Evolutionary conservation across 2,113 vertebrate species (phyloP).

Genomic region (Burhinus bistriatus): DNA sequence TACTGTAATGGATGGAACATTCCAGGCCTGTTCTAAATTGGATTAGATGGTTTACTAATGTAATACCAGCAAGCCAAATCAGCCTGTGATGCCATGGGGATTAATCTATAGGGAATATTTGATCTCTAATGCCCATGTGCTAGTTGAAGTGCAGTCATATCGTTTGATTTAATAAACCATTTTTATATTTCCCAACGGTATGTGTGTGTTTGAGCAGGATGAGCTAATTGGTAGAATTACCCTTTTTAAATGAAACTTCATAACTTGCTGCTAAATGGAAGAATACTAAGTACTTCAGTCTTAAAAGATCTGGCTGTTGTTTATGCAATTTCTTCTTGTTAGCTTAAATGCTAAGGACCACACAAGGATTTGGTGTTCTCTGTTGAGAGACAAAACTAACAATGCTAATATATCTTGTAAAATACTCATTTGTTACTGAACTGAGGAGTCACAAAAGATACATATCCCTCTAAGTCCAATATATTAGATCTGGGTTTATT

Average conservation of each 20-base stretch:
- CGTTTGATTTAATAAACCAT: constrained; percentile 70
- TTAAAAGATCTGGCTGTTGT: not conserved
- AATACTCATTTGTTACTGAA: not conserved
- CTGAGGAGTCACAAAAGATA: not conserved
- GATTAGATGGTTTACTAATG: constrained; percentile 75
- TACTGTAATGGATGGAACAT: constrained; percentile 69
- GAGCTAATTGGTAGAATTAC: constrained; percentile 66
- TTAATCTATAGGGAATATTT: constrained; percentile 65
- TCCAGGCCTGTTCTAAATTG: constrained; percentile 69
- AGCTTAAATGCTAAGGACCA: not conserved
- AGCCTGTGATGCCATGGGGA: constrained; percentile 66
- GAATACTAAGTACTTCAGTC: not conserved
- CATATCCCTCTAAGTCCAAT: not conserved
- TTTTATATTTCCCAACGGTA: constrained; percentile 54
- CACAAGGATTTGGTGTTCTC: not conserved
- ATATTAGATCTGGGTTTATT: not conserved
- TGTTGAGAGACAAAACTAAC: not conserved
- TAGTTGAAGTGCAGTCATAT: constrained; percentile 57
- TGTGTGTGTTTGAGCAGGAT: constrained; percentile 31
- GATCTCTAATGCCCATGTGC: constrained; percentile 46
- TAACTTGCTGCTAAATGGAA: constrained; percentile 37
- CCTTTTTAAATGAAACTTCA: constrained; percentile 44
- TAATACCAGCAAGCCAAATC: constrained; percentile 65
- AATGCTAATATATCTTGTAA: not conserved
- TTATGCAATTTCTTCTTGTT: not conserved